Conservation (phyloP, 1,140 invertebrate genomes). For the Drosophila miranda region DNA sequence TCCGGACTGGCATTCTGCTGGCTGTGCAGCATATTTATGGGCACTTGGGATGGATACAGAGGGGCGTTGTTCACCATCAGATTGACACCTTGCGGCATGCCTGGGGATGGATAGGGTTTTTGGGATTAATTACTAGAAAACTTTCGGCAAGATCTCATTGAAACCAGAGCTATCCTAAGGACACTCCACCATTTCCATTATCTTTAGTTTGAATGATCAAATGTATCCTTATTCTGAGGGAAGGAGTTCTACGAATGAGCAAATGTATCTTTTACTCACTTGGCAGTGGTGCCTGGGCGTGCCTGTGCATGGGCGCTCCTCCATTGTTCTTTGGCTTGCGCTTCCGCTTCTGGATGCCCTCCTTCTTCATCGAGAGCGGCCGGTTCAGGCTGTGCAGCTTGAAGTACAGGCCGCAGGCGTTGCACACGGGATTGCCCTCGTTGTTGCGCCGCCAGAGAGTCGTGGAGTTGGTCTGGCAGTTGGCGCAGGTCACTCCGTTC, state of each 20-base stretch:
- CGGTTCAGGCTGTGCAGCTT: conserved; percentile 95
- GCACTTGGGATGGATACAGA: conserved; percentile 73
- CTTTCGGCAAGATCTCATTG: no score
- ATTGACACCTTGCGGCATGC: conserved; percentile 65
- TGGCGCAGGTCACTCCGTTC: conserved; percentile 93
- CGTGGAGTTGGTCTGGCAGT: conserved; percentile 94
- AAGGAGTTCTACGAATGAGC: no score
- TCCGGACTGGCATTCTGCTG: conserved; percentile 65
- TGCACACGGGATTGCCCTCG: conserved; percentile 95
- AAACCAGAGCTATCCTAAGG: no score
- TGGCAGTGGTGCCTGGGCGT: conserved; percentile 42
- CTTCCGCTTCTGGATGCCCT: conserved; percentile 96
- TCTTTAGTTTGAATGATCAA: no score
- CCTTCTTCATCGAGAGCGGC: conserved; percentile 98
- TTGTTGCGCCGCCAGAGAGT: conserved; percentile 95
- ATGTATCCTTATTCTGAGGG: no score
- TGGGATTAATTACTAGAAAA: no score
- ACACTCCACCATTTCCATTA: no score
- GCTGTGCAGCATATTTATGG: conserved; percentile 41
- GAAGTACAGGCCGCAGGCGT: conserved; percentile 96
- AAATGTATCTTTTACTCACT: conserved; percentile 51
- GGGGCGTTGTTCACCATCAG: conserved; percentile 54
- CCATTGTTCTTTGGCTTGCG: conserved; percentile 91
- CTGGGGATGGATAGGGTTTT: conserved; percentile 22
- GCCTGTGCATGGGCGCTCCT: conserved; percentile 73